phyloP scores from a whole-genome alignment of 2,113 vertebrate species.

The Polyodon spathula region DNA sequence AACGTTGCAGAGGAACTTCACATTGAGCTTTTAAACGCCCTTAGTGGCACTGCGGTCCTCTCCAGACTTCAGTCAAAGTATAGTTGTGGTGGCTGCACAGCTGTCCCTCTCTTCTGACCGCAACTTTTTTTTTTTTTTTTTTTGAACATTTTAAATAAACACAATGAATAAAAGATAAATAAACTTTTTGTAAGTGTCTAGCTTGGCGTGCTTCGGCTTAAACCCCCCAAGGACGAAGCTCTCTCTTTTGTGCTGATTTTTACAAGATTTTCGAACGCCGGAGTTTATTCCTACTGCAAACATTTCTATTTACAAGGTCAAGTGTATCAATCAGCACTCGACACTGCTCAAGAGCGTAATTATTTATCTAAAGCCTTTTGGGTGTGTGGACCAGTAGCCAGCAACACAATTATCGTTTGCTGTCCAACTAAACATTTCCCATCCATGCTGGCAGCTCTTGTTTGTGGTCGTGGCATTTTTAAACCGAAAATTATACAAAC shows the following conservation, averaged over 20 bases:
- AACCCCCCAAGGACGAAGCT: conserved; percentile 61
- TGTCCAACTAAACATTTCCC: no score
- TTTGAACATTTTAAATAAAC: conserved; percentile 73
- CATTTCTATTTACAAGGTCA: conserved; percentile 83
- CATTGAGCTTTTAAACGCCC: no score
- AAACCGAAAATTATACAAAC: no score
- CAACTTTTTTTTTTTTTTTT: no score
- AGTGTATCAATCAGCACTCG: conserved; percentile 69
- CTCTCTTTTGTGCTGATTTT: conserved; percentile 72
- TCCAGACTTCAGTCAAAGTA: conserved; percentile 20
- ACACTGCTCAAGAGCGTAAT: conserved; percentile 73
- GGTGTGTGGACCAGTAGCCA: conserved; percentile 69
- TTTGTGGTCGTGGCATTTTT: background rate
- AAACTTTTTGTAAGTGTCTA: conserved; percentile 58
- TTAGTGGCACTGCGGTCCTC: background rate
- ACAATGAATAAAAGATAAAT: conserved; percentile 74
- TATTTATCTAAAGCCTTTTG: conserved; percentile 78
- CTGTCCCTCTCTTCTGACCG: conserved; percentile 58
- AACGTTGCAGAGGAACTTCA: no score
- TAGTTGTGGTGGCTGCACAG: conserved; percentile 67
- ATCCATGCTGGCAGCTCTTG: no score
- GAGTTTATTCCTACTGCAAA: conserved; percentile 80
- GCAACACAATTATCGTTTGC: background rate
- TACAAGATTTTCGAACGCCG: conserved; percentile 68
- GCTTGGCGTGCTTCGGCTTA: conserved; percentile 56